A percentile compares a stretch with the other conserved stretches of the same genome.
Conservation (phyloP, 2,113 vertebrate genomes). For the Phylloscopus trochiloides region DNA sequence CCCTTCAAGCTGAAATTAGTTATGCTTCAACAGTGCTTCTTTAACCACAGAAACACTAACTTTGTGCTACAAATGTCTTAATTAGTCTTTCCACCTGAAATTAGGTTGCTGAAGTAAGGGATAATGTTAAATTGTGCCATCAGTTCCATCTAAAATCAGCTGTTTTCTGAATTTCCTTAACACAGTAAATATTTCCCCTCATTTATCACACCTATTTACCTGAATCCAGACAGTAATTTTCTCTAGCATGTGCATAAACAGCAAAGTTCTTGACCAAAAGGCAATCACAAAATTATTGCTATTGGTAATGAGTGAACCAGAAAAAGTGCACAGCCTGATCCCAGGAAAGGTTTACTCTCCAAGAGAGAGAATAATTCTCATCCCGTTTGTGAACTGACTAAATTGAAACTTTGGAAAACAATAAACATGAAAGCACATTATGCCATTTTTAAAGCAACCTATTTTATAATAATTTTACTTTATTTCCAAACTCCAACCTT, state of each 20-base stretch:
- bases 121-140: not conserved
- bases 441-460: not conserved
- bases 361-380: not conserved
- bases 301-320: not conserved
- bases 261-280: not conserved
- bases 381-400: not conserved
- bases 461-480: not conserved
- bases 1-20: not conserved
- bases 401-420: not conserved
- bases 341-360: not conserved
- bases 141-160: not conserved
- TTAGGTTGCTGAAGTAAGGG: not conserved
- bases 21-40: not conserved
- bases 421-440: not conserved
- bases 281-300: not conserved
- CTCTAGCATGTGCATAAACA: not conserved
- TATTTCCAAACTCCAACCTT: not conserved
- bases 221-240: not conserved
- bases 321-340: not conserved
- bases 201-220: not conserved
- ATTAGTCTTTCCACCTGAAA: not conserved
- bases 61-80: not conserved
- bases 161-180: not conserved
- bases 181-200: not conserved
- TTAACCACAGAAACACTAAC: not conserved